These are phyloP conservation scores for Naso thynnoides DNA, from an alignment of 2,797 vertebrate species.

Conservation along the genomic window DNA sequence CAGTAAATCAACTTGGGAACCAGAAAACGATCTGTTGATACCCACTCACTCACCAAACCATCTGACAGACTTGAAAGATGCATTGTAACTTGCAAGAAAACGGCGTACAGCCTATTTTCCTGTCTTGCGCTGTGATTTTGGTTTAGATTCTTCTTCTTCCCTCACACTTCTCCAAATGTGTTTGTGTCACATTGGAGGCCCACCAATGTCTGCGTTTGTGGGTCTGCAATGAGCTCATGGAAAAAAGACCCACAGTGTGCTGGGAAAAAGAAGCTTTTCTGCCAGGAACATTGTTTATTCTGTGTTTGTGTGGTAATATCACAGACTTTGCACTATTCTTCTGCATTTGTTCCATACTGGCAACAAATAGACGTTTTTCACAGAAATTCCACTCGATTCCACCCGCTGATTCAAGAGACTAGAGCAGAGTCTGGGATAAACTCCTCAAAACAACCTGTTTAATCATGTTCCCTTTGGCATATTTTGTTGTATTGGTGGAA, in stretches of 20 bases:
- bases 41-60: conserved; percentile 20
- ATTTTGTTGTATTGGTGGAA: conserved; percentile 55
- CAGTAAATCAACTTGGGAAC: conserved; percentile 52
- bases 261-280: conserved; percentile 71
- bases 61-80: conserved; percentile 58
- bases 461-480: conserved; percentile 51
- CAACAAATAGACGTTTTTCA: conserved; percentile 32
- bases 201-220: conserved; percentile 74
- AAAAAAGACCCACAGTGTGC: conserved; percentile 76
- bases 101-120: conserved; percentile 39
- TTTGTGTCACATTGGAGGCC: conserved; percentile 76
- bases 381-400: conserved; percentile 34
- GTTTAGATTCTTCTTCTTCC: conserved; percentile 62
- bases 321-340: conserved; percentile 73
- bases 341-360: conserved; percentile 53
- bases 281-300: conserved; percentile 78
- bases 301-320: conserved; percentile 73
- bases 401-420: conserved; percentile 13
- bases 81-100: conserved; percentile 72
- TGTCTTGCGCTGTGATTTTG: conserved; percentile 56
- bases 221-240: conserved; percentile 81
- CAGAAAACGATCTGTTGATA: conserved; percentile 33
- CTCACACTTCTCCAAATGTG: conserved; percentile 73
- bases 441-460: conserved; percentile 39
- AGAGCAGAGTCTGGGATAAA: conserved; percentile 68